phyloP scores from a whole-genome alignment of 2,888 invertebrate species.

The Geotrupes spiniger region DNA sequence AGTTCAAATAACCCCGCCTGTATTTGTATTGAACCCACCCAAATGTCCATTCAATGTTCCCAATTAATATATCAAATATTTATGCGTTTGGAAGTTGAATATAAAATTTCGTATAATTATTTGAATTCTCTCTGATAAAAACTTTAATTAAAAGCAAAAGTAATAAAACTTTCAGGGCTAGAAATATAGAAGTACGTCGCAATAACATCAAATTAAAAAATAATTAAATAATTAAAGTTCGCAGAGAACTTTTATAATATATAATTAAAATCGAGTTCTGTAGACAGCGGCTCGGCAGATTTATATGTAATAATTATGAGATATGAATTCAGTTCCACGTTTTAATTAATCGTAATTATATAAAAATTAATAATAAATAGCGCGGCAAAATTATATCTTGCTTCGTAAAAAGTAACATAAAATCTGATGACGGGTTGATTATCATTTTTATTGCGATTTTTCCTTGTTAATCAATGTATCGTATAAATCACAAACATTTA shows the following conservation, averaged over 20 bases:
- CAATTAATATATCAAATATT: constrained; percentile 44
- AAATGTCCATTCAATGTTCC: constrained; percentile 37
- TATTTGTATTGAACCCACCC: constrained; percentile 43
- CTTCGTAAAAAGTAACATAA: constrained; percentile 8
- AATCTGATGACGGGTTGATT: constrained; percentile 17
- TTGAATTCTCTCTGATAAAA: constrained; percentile 25
- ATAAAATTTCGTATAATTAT: constrained; percentile 13
- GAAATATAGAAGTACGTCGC: constrained; percentile 34
- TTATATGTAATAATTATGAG: constrained; percentile 46
- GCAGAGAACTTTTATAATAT: constrained; percentile 42
- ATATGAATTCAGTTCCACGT: constrained; percentile 39
- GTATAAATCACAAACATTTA: constrained; percentile 7
- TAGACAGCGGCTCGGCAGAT: constrained; percentile 37
- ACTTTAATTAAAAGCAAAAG: constrained; percentile 36
- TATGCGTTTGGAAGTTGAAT: constrained; percentile 11
- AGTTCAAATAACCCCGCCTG: constrained; percentile 41
- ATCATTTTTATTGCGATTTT: constrained; percentile 9
- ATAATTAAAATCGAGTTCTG: constrained; percentile 43
- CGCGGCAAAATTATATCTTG: constrained; percentile 17
- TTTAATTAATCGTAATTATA: constrained; percentile 42
- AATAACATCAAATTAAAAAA: constrained; percentile 42
- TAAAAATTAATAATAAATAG: constrained; percentile 26
- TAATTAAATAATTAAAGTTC: constrained; percentile 44
- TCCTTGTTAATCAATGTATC: constrained; percentile 7
- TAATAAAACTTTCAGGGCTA: constrained; percentile 37